Percentiles rank a stretch among this genome's conserved stretches.
Evolutionary conservation across 1,140 invertebrate genomes (phyloP).

Genomic region (Cotesia chilonis): DNA sequence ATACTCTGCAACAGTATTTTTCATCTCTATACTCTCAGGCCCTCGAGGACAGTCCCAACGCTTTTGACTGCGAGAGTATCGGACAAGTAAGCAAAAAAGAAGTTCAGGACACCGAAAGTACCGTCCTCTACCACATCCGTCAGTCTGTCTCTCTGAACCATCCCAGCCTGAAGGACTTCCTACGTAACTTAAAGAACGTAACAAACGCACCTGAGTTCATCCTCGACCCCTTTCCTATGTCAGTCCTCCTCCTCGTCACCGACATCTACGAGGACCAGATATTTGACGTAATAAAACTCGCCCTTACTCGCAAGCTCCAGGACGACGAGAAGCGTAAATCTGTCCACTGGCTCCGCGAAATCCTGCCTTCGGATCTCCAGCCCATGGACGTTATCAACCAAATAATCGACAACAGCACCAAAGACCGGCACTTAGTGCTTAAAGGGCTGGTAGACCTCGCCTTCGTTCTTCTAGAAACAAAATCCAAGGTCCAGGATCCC

Average conservation of each 20-base stretch:
- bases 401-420: slow-evolving; percentile 66
- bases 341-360: slow-evolving; percentile 67
- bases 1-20: slow-evolving; percentile 62
- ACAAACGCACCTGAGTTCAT: slow-evolving; percentile 65
- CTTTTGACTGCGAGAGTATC: slow-evolving; percentile 46
- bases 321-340: slow-evolving; percentile 63
- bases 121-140: slow-evolving; percentile 69
- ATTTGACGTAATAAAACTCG: slow-evolving; percentile 57
- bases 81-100: slow-evolving; percentile 53
- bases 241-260: slow-evolving; percentile 64
- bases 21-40: slow-evolving; percentile 47
- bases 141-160: slow-evolving; percentile 63
- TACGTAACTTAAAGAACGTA: slow-evolving; percentile 65
- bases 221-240: slow-evolving; percentile 68
- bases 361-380: slow-evolving; percentile 53
- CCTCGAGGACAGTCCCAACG: slow-evolving; percentile 28
- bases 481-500: slow-evolving; percentile 44
- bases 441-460: slow-evolving; percentile 67
- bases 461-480: slow-evolving; percentile 63
- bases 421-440: slow-evolving; percentile 66
- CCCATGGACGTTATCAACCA: slow-evolving; percentile 61
- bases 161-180: slow-evolving; percentile 64
- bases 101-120: slow-evolving; percentile 64
- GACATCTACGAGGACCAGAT: slow-evolving; percentile 65
- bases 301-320: slow-evolving; percentile 58